These are phyloP conservation scores for Hemicrepidius hirtus DNA, from an alignment of 2,888 invertebrate genomes.

Conservation along the genomic window DNA sequence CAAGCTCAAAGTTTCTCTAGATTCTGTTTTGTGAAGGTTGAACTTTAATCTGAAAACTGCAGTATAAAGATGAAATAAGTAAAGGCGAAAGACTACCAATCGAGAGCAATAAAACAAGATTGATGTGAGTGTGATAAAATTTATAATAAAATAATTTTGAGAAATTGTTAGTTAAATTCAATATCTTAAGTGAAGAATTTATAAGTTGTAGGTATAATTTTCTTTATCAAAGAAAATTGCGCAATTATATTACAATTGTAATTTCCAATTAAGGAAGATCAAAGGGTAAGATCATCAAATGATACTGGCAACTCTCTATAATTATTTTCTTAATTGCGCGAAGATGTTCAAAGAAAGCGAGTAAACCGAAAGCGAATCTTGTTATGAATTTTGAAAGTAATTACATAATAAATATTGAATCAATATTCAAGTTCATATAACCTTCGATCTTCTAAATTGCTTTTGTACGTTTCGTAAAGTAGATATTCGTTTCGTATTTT, in stretches of 20 bases:
- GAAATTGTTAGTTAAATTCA: not conserved
- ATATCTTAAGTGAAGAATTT: not conserved
- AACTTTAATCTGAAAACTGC: not conserved
- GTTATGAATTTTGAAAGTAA: conserved; percentile 1
- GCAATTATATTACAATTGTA: not conserved
- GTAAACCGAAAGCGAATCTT: not conserved
- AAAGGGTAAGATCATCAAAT: conserved; percentile 12
- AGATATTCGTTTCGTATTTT: too few relatives aligned
- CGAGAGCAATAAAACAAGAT: too few relatives aligned
- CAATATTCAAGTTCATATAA: not conserved
- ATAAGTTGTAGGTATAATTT: not conserved
- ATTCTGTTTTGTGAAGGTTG: not conserved
- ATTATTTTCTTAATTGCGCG: conserved; percentile 17
- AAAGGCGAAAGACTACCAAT: too few relatives aligned
- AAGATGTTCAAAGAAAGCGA: conserved; percentile 10
- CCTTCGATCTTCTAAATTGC: too few relatives aligned
- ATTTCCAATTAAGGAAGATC: conserved; percentile 14
- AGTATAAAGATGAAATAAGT: too few relatives aligned
- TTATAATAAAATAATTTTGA: not conserved
- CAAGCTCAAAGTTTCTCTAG: not conserved
- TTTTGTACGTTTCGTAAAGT: too few relatives aligned
- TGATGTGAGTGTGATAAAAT: not conserved
- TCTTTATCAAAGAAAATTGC: not conserved
- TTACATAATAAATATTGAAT: conserved; percentile 1
- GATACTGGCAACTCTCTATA: conserved; percentile 3